Evolutionary conservation across 2,797 vertebrate genomes (phyloP).

Genomic region (Kryptolebias ocellatus): DNA sequence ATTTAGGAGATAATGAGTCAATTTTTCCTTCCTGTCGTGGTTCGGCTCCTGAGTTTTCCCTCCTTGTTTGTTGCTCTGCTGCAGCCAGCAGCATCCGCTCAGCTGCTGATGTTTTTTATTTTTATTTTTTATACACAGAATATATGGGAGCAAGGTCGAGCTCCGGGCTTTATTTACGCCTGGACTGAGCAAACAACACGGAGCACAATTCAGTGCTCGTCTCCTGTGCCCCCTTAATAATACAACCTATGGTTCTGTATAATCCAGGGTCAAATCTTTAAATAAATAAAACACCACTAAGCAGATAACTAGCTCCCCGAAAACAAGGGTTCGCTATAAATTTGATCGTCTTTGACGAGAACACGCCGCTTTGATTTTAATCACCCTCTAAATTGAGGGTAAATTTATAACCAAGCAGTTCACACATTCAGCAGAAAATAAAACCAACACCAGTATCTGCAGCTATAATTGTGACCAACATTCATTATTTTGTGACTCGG

Average conservation of each 20-base stretch:
- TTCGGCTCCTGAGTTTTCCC: slow-evolving; percentile 14
- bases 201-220: slow-evolving; percentile 20
- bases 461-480: background rate
- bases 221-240: slow-evolving; percentile 8
- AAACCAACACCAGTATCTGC: background rate
- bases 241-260: background rate
- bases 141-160: slow-evolving; percentile 56
- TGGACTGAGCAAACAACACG: slow-evolving; percentile 36
- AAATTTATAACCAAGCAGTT: background rate
- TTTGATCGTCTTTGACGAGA: background rate
- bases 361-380: background rate
- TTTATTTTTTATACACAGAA: slow-evolving; percentile 6
- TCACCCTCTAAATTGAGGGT: background rate
- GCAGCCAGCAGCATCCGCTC: slow-evolving; percentile 24
- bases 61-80: slow-evolving; percentile 14
- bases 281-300: background rate
- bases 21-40: slow-evolving; percentile 23
- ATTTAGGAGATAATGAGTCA: slow-evolving; percentile 23
- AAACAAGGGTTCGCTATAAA: background rate
- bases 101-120: slow-evolving; percentile 7
- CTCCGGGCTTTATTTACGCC: slow-evolving; percentile 44
- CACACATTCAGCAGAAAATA: background rate
- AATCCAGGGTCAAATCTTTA: background rate
- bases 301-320: background rate
- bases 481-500: background rate